These are phyloP conservation scores for Pipistrellus pygmaeus DNA, from an alignment of 2,797 vertebrate genomes.

Conservation along the genomic window DNA sequence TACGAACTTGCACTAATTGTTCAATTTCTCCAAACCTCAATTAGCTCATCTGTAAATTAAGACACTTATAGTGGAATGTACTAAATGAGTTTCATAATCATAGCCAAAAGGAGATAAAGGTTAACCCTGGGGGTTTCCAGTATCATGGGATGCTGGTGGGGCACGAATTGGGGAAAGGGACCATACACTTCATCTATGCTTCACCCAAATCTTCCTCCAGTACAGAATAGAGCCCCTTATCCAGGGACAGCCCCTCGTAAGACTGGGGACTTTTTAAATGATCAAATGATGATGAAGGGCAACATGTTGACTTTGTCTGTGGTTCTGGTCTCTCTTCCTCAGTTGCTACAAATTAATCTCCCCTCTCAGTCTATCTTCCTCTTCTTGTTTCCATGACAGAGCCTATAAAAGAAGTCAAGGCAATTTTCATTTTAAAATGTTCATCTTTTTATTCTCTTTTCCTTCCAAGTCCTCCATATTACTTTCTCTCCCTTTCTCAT, in stretches of 20 bases:
- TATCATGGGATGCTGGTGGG: not conserved
- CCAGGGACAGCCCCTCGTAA: slow-evolving; percentile 56
- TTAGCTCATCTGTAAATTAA: not conserved
- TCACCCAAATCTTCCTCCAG: slow-evolving; percentile 2
- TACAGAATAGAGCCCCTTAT: slow-evolving; percentile 27
- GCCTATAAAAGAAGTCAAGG: not conserved
- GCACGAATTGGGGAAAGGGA: slow-evolving; percentile 61
- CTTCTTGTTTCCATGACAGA: slow-evolving; percentile 60
- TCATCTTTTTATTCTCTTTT: slow-evolving; percentile 5
- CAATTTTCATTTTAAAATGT: slow-evolving; percentile 40
- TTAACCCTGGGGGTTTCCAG: slow-evolving; percentile 66
- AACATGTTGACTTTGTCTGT: slow-evolving; percentile 62
- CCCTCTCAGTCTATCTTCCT: slow-evolving; percentile 46
- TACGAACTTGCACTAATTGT: not conserved
- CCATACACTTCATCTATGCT: not conserved
- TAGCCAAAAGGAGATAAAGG: slow-evolving; percentile 30
- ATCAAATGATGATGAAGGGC: slow-evolving; percentile 57
- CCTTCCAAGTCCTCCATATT: not conserved
- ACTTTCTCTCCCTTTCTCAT: not conserved
- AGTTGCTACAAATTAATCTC: slow-evolving; percentile 52
- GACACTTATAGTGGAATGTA: not conserved
- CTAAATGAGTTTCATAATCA: not conserved
- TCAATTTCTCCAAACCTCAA: not conserved
- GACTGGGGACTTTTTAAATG: slow-evolving; percentile 70
- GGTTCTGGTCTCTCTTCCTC: slow-evolving; percentile 74